Percentiles rank a stretch among this genome's conserved stretches.
phyloP scores from a whole-genome alignment of 2,797 vertebrate genomes.

The Botia almorhae region DNA sequence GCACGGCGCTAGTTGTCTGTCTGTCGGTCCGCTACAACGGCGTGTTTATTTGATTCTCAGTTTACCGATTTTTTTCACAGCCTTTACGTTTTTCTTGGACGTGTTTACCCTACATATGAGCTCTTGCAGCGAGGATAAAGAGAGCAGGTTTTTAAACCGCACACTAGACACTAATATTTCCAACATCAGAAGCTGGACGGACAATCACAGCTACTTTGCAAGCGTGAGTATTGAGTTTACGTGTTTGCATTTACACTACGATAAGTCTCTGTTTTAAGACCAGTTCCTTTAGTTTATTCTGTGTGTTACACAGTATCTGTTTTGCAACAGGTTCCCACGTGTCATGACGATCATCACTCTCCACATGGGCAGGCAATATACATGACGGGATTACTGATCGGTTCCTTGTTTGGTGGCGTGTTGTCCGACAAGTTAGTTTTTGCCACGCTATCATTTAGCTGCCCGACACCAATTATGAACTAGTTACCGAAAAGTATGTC shows the following conservation, averaged over 20 bases:
- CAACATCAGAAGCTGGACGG: not conserved
- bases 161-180: conserved; percentile 13
- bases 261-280: not conserved
- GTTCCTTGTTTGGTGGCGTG: conserved; percentile 72
- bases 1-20: not conserved
- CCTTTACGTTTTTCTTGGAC: conserved; percentile 77
- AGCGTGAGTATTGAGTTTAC: conserved; percentile 44
- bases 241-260: not conserved
- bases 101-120: conserved; percentile 60
- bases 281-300: not conserved
- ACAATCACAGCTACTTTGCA: not conserved
- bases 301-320: not conserved
- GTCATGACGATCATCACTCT: conserved; percentile 56
- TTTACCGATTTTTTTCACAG: conserved; percentile 68
- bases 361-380: conserved; percentile 69
- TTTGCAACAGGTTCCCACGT: conserved; percentile 52
- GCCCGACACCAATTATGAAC: no score
- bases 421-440: conserved; percentile 71
- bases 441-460: not conserved
- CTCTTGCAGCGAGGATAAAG: conserved; percentile 58
- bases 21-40: conserved; percentile 71
- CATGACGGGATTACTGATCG: conserved; percentile 73
- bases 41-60: conserved; percentile 73
- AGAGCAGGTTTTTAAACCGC: not conserved
- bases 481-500: not conserved